Percentiles rank a stretch among this genome's conserved stretches.
These are phyloP conservation scores for Toxotes chatareus DNA, from an alignment of 2,113 vertebrate species.

Conservation along the genomic window DNA sequence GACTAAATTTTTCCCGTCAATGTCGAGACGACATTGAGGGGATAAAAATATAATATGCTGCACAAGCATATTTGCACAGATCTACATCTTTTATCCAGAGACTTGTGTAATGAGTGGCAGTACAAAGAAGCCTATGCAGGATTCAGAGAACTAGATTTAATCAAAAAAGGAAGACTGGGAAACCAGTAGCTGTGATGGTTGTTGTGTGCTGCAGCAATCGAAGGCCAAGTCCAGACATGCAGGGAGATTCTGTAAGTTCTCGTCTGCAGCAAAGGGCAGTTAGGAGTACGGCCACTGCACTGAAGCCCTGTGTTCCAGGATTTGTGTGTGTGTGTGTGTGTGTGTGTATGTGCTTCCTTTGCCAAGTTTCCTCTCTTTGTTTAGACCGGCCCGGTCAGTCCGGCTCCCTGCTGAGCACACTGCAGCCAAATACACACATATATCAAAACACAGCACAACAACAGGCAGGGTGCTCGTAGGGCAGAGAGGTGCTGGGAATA, in stretches of 20 bases:
- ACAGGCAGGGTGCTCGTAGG: slow-evolving; percentile 62
- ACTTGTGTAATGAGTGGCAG: slow-evolving; percentile 1
- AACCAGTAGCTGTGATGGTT: slow-evolving; percentile 15
- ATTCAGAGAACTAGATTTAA: slow-evolving; percentile 42
- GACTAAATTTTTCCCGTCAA: not conserved
- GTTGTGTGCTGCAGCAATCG: slow-evolving; percentile 32
- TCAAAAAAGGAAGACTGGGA: slow-evolving; percentile 36
- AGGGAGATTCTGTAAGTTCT: slow-evolving; percentile 46
- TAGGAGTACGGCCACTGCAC: slow-evolving; percentile 22
- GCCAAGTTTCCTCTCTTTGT: slow-evolving; percentile 86
- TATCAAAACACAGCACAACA: slow-evolving; percentile 76
- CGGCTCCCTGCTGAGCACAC: slow-evolving; percentile 71
- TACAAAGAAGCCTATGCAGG: not conserved
- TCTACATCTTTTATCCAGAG: slow-evolving; percentile 6
- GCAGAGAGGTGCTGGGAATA: slow-evolving; percentile 67
- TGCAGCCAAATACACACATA: slow-evolving; percentile 79
- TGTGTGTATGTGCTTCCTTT: slow-evolving; percentile 64
- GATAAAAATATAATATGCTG: not conserved
- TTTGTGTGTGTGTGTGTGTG: slow-evolving; percentile 37
- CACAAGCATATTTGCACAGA: not conserved
- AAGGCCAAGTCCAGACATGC: slow-evolving; percentile 67
- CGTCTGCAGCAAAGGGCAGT: slow-evolving; percentile 41
- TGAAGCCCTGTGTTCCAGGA: slow-evolving; percentile 43
- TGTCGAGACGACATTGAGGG: not conserved
- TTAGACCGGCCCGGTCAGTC: slow-evolving; percentile 79